Base-by-base conservation (phyloP, 2,113 vertebrate species). In the Neodontobutis hainanensis region DNA sequence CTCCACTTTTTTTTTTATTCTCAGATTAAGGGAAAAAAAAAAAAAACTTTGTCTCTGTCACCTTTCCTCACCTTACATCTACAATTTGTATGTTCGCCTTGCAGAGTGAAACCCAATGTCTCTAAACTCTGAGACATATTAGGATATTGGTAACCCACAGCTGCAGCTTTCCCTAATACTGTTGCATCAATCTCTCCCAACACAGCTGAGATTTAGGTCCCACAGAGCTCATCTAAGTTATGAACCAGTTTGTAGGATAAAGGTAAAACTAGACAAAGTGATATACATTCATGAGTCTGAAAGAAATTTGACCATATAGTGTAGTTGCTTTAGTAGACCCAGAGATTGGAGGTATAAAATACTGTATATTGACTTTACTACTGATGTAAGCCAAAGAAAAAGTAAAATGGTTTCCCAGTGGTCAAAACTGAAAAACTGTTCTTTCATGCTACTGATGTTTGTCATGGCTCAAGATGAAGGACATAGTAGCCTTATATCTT, bases 231-330 rank as follows among this genome's bases (percentile, higher is more conserved):
- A 69, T 46, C 34, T 85, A 78, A 85, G 81, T 86, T 65, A 83
- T 70, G 35, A 64, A 61, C 15, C 46, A 27, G 57, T 65, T 55
- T 48, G 46, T 38, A 15, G 12, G 62, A 77, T 85, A 81, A 61
- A 80, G 75, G 69, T 75, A 77, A 79, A 75, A 78, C 71, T 57
- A 70, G 61, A 60, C 35, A 8, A 75, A 81, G 60, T 77, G 76
- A 84, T 86, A 82, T 80, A 84, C 56, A 65, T 78, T 78, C 69
- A 57, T 64, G 74, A 65, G 42, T 70, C 42, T 53, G 46, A 71
- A 77, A 62, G 76, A 53, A 70, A 66, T 42, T 52, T 48, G 76
- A 60, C 63, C 75, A 85, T 87, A 87, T 76, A 82, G 49, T 57
- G 67, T 70, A 35, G 44, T 11, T 46, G 44, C 1, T 46, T 40